Base-by-base conservation (phyloP, 1,140 invertebrate genomes). In the Tetranychus urticae region DNA sequence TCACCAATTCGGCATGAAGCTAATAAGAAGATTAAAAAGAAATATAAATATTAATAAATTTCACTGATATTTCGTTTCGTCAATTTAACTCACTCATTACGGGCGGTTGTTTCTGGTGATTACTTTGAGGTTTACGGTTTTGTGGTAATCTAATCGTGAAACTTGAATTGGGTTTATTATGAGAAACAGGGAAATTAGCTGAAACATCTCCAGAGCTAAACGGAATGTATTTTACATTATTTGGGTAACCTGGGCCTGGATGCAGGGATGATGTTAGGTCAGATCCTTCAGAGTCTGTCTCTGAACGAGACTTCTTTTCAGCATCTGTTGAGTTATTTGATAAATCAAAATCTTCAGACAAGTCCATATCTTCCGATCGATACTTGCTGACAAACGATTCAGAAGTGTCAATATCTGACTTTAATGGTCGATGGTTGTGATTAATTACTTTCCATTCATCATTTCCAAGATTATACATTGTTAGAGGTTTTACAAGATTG, bases 1-100 rank as follows among this genome's bases (percentile, higher is more conserved):
- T 71, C 73, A 58, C 74, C 71, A 14, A 71, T 72, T 23, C 70
- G 63, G 65, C 77, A 79, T 59, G 68, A 67, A 37, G 67, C 73
- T 73, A 57, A 45, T 36, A 61, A 61, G 72, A 75, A 36, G 14
- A 31, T 1, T 12, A 56, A n/a, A 34, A 6, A 42, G 10, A 42
- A 42, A 42, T 42, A 42, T 42, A 6, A 42, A 6, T 42, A 5
- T 42, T 10, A 10, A 6, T 6, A 42, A 42, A 42, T 42, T 42
- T 6, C 10, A 42, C 23, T 23, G 23, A 23, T 23, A 23, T 23
- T 42, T 42, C 39, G 39, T 42, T 42, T 42, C 1, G 39, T 5
- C 10, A 42, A 42, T 42, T 42, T 6, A 42, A 42, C 39, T 42
- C 10, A 42, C 39, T 5, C 10, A 42, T 42, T n/a, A 47, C n/a